These are phyloP conservation scores for Drosophila ananassae DNA, from an alignment of 1,140 invertebrate genomes.

Conservation along the genomic window DNA sequence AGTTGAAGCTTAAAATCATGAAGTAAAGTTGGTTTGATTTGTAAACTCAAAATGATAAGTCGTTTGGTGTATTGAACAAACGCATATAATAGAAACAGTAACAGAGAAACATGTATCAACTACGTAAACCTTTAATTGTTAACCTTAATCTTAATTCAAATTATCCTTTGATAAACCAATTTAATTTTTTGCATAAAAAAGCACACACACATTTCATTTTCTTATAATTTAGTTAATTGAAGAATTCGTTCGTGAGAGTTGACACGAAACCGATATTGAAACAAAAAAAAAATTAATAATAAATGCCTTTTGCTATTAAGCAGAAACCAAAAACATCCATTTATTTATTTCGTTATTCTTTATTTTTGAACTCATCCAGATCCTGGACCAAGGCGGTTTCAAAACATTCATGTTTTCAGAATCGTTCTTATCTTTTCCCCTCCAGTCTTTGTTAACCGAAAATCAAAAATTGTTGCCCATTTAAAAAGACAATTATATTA, in stretches of 20 bases:
- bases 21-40: conserved; percentile 46
- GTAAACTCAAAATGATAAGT: conserved; percentile 49
- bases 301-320: conserved; percentile 69
- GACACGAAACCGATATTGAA: conserved; percentile 45
- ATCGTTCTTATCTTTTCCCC: neutral
- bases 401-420: conserved; percentile 20
- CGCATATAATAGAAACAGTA: conserved; percentile 1
- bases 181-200: conserved; percentile 37
- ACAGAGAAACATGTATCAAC: conserved; percentile 13
- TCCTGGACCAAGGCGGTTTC: conserved; percentile 67
- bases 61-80: conserved; percentile 23
- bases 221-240: conserved; percentile 70
- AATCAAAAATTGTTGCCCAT: conserved; percentile 66
- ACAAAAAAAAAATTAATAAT: conserved; percentile 24
- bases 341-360: conserved; percentile 18
- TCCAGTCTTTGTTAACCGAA: conserved; percentile 29
- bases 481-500: conserved; percentile 34
- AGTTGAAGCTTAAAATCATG: conserved; percentile 57
- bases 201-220: conserved; percentile 24
- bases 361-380: conserved; percentile 10
- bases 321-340: conserved; percentile 46
- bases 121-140: conserved; percentile 42
- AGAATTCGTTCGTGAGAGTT: conserved; percentile 34
- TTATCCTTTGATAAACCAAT: conserved; percentile 21
- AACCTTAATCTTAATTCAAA: conserved; percentile 31